Evolutionary conservation across 2,888 invertebrate genomes (phyloP), one percentile per base, ranked within the genome.

Genomic region (Tortrix viridana): DNA sequence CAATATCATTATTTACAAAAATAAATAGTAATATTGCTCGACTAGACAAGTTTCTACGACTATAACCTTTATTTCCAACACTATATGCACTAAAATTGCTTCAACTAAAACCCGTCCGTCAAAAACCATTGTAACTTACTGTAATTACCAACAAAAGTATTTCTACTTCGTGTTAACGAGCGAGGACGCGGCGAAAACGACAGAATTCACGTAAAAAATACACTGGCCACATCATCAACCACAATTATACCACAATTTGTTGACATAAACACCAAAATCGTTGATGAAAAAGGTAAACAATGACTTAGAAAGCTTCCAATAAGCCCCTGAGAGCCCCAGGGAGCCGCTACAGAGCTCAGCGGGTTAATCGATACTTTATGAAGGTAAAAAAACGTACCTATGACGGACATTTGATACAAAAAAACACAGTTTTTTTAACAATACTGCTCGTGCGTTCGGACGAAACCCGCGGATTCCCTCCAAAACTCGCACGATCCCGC

Each of bases 321-420:
- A 74, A 76, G 62, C 58, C 65, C 60, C 65, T 54, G 63, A 59
- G 47, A 59, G 71, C 65, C 62, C 65, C 67, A 55, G 67, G 70
- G 18, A 41, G 47, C 58, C 65, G 67, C 71, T 60, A 65, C 66
- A 54, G 60, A 61, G 67, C 69, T 66, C 38, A 65, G 70, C 68
- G 70, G 72, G 75, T 70, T 79, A 85, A 87, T 86, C 86, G 79
- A 86, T 86, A 85, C 72, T 71, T 72, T 71, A 66, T 60, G 66
- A 72, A 67, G 74, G 75, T 83, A 86, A 85, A 81, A 82, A 67
- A 81, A 78, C 74, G 64, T 77, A 84, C 81, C 82, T 81, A 79
- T 66, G 71, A 70, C 74, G 67, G 71, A 70, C 72, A 69, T 68
- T 74, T 74, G 70, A 74, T 59, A 64, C 72, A 84, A 83, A 85